Evolutionary conservation across 2,888 invertebrate species (phyloP).

Genomic region (Balanococcus diminutus): DNA sequence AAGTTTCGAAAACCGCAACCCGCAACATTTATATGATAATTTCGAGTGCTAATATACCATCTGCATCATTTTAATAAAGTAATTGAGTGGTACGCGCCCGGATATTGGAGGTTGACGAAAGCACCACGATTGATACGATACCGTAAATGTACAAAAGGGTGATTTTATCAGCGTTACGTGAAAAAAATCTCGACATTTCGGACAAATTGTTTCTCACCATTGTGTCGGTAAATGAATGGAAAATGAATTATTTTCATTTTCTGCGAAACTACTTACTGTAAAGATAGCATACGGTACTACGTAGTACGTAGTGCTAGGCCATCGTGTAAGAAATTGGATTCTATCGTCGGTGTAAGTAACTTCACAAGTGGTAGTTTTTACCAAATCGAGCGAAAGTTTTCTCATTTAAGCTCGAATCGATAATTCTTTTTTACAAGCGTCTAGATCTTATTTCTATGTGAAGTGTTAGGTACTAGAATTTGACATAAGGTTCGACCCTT

Average conservation of each 20-base stretch:
- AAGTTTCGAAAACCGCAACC: no score
- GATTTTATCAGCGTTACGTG: neutral
- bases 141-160: neutral
- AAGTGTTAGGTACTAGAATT: neutral
- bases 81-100: no score
- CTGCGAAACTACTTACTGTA: neutral
- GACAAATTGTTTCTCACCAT: conserved; percentile 19
- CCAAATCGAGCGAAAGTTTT: conserved; percentile 1
- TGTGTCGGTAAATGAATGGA: neutral
- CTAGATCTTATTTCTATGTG: neutral
- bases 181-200: neutral
- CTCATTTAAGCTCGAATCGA: neutral
- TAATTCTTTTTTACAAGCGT: neutral
- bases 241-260: conserved; percentile 1
- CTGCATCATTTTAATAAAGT: no score
- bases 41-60: no score
- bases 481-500: neutral
- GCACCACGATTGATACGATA: neutral
- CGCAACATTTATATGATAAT: no score
- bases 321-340: neutral
- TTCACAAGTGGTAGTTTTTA: neutral
- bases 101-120: no score
- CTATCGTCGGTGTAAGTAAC: neutral
- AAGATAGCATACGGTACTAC: no score
- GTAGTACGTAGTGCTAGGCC: neutral